Evolutionary conservation across 1,140 invertebrate species (phyloP).

Genomic region (Drosophila persimilis): DNA sequence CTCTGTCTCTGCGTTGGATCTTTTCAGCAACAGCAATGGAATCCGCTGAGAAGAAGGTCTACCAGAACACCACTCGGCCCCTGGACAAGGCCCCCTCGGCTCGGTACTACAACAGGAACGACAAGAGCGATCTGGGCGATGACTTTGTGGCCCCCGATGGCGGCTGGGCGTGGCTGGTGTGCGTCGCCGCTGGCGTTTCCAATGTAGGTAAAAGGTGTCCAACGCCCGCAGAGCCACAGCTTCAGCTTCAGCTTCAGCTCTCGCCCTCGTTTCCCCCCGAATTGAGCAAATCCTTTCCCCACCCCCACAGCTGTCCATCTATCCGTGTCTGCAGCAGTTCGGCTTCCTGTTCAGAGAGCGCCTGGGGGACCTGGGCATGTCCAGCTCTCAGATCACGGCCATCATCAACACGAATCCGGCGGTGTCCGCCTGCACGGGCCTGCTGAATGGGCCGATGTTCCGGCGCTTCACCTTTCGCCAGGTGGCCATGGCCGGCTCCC

Average conservation of each 20-base stretch:
- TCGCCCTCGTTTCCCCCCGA: not conserved
- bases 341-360: slow-evolving; percentile 87
- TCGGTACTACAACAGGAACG: slow-evolving; percentile 59
- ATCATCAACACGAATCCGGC: slow-evolving; percentile 88
- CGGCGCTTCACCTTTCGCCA: slow-evolving; percentile 86
- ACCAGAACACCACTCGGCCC: slow-evolving; percentile 66
- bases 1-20: too few species aligned
- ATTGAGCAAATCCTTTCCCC: not conserved
- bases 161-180: slow-evolving; percentile 82
- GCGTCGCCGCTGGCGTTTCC: slow-evolving; percentile 75
- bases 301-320: slow-evolving; percentile 84
- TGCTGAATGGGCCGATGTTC: slow-evolving; percentile 87
- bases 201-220: slow-evolving; percentile 66
- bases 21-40: slow-evolving; percentile 4
- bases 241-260: too few species aligned
- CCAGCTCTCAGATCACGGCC: slow-evolving; percentile 86
- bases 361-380: slow-evolving; percentile 85
- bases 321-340: slow-evolving; percentile 87
- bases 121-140: slow-evolving; percentile 77
- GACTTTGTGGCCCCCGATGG: slow-evolving; percentile 81
- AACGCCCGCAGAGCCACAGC: too few species aligned
- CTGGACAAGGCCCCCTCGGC: slow-evolving; percentile 7
- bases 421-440: slow-evolving; percentile 85
- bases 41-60: slow-evolving; percentile 56
- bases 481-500: slow-evolving; percentile 85